Conservation (phyloP, 1,140 invertebrate species). For the Tribolium madens region DNA sequence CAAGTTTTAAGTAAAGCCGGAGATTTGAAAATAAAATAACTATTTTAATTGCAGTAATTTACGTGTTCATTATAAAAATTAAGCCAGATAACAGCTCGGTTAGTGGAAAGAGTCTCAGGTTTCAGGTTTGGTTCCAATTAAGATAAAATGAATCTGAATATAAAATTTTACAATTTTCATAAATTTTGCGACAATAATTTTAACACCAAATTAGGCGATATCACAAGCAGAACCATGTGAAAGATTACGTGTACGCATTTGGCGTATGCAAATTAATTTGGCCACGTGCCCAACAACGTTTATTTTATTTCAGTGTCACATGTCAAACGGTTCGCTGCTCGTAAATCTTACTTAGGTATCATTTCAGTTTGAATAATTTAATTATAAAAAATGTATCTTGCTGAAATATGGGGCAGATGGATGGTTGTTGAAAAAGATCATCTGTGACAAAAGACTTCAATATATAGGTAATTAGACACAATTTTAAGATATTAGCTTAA, state of each 20-base stretch:
- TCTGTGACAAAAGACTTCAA: too few relatives aligned
- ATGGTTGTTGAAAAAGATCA: too few relatives aligned
- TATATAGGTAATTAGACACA: too few relatives aligned
- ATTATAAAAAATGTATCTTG: not conserved
- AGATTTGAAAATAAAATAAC: not conserved
- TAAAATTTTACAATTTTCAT: not conserved
- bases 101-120: not conserved
- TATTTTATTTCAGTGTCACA: constrained; percentile 10
- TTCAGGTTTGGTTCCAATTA: not conserved
- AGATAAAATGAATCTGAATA: not conserved
- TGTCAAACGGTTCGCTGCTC: constrained; percentile 14
- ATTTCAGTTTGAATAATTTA: not conserved
- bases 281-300: constrained; percentile 17
- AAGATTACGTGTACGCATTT: constrained; percentile 10
- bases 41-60: not conserved
- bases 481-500: too few relatives aligned
- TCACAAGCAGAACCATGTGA: not conserved
- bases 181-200: not conserved
- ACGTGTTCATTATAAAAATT: not conserved
- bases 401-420: too few relatives aligned
- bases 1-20: not conserved
- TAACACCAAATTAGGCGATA: not conserved
- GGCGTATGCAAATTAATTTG: constrained; percentile 21
- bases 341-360: constrained; percentile 2
- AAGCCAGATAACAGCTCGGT: not conserved